Evolutionary conservation across 2,888 invertebrate species (phyloP).

Genomic region (Eurytoma adleriae): DNA sequence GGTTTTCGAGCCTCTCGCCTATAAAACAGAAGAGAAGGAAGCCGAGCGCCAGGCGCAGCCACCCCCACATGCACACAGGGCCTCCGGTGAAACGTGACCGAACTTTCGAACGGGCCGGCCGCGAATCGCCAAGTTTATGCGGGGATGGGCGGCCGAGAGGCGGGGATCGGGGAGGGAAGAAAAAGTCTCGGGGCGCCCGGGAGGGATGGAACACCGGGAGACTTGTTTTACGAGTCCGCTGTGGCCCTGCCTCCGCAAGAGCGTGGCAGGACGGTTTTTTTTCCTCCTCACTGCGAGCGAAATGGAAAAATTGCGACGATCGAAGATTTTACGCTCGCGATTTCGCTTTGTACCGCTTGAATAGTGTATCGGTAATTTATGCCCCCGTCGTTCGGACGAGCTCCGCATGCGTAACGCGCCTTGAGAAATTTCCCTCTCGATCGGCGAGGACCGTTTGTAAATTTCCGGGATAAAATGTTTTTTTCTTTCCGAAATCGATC

Average conservation of each 20-base stretch:
- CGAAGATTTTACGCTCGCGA: background rate
- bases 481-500: background rate
- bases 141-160: background rate
- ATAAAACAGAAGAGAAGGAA: conserved; percentile 16
- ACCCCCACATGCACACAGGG: background rate
- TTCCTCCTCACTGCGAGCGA: background rate
- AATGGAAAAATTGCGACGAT: background rate
- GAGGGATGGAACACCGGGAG: conserved; percentile 19
- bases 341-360: too few relatives aligned
- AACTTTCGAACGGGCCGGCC: conserved; percentile 61
- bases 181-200: background rate
- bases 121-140: conserved; percentile 64
- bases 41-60: background rate
- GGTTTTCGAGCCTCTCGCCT: conserved; percentile 4
- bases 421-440: background rate
- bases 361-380: too few relatives aligned
- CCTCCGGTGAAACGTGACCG: conserved; percentile 66
- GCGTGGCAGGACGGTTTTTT: conserved; percentile 6
- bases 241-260: conserved; percentile 5
- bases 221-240: conserved; percentile 45
- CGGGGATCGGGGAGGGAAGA: background rate
- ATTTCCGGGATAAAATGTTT: background rate
- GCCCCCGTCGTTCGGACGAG: too few relatives aligned
- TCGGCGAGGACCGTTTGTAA: too few relatives aligned
- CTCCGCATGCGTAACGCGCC: too few relatives aligned